Evolutionary conservation across 2,113 vertebrate genomes (phyloP).

Genomic region (Rhynchomys soricoides): DNA sequence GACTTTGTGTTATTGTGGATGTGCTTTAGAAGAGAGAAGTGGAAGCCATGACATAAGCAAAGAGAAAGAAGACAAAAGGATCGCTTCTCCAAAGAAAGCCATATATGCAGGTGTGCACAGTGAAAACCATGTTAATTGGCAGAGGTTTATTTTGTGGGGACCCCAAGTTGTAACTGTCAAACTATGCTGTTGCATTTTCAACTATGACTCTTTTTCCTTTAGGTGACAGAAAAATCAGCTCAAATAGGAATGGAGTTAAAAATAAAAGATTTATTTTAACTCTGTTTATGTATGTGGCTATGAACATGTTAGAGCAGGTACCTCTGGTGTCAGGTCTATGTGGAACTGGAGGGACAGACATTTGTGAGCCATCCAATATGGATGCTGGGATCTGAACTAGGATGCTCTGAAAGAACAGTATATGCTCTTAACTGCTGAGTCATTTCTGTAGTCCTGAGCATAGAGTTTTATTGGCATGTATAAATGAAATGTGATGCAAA

Average conservation of each 20-base stretch:
- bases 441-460: neutral
- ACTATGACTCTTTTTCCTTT: neutral
- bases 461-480: neutral
- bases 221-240: constrained; percentile 19
- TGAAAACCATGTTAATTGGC: neutral
- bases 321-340: neutral
- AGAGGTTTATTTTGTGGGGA: neutral
- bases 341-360: neutral
- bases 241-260: neutral
- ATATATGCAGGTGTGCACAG: neutral
- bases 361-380: too few relatives aligned
- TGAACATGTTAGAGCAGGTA: neutral
- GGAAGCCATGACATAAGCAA: neutral
- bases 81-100: neutral
- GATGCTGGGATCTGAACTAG: neutral
- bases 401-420: neutral
- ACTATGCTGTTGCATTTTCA: constrained; percentile 31
- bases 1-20: constrained; percentile 59
- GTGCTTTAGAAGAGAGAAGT: constrained; percentile 30
- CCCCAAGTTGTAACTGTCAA: neutral
- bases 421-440: neutral
- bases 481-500: neutral
- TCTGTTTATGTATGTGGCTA: neutral
- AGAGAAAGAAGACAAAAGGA: constrained; percentile 15
- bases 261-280: neutral